Base-by-base conservation (phyloP, 2,113 vertebrate species). In the Eubucco bourcierii region DNA sequence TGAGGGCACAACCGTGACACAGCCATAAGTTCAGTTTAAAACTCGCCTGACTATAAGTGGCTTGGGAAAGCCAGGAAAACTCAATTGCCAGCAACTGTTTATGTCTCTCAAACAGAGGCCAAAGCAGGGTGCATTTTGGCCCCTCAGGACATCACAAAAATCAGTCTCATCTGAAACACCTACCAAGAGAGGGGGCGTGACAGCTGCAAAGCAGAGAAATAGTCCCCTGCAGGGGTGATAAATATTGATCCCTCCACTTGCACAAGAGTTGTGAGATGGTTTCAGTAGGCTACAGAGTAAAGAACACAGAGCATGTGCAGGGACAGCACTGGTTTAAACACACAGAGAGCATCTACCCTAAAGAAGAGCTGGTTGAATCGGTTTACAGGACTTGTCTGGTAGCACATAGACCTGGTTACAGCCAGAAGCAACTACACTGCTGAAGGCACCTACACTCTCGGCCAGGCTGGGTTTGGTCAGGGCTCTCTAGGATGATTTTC, bases 221-320 rank as follows among this genome's bases (percentile, higher is more conserved):
- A 86, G 75, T 37, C 80, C 63, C 39, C 39, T 61, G 55, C 28
- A 39, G 41, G 71, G 8, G 1, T 18, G 28, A 4, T 52, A 93
- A 67, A 37, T 88, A 71, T 3, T 41, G 65, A 78, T 73, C 25
- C 5, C n/a, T 73, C 52, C 66, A 64, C 63, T 61, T 81, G 44
- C 90, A 84, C 28, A n/a, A 66, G 52, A 71, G 39, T 58, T 59
- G 80, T 0, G 0, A 93, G 83, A 59, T 9, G 29, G 2, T 33
- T 67, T 88, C 64, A 86, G 58, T 21, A 53, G 13, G n/a, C 37
- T 80, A 33, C 59, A 80, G 33, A 50, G 61, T 37, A 25, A 12
- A 84, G 19, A 33, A 67, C 0, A 0, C 47, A n/a, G 19, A 59
- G 15, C 4, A 2, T 12, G 5, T 33, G 15, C 21, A 28, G 24